phyloP scores from a whole-genome alignment of 2,888 invertebrate genomes.

The Tiliacea citrago region DNA sequence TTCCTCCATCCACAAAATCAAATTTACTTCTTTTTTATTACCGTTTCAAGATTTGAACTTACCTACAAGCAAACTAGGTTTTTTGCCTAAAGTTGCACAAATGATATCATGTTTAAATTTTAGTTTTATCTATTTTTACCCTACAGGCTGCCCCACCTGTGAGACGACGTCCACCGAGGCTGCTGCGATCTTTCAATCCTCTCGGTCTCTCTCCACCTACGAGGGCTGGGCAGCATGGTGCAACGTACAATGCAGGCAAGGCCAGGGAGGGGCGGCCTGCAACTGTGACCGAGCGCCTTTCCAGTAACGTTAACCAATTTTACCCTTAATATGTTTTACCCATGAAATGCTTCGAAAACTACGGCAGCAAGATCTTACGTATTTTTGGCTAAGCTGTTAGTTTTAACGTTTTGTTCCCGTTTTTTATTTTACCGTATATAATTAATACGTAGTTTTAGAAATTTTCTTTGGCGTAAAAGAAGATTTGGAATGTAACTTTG shows the following conservation, averaged over 20 bases:
- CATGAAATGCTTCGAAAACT: constrained; percentile 18
- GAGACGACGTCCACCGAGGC: constrained; percentile 59
- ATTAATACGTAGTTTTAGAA: background rate
- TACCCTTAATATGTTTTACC: constrained; percentile 42
- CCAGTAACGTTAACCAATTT: constrained; percentile 67
- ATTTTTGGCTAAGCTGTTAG: background rate
- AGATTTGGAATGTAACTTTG: background rate
- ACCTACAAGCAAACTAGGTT: background rate
- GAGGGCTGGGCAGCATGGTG: constrained; percentile 93
- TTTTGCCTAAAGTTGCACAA: background rate
- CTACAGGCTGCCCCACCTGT: constrained; percentile 86
- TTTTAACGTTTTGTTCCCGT: constrained; percentile 10
- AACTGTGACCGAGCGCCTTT: constrained; percentile 93
- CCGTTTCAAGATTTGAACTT: too few relatives aligned
- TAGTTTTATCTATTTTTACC: constrained; percentile 22
- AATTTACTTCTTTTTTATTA: too few relatives aligned
- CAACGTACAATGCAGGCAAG: constrained; percentile 91
- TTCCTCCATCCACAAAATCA: too few relatives aligned
- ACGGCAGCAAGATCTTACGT: background rate
- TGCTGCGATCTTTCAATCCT: constrained; percentile 19
- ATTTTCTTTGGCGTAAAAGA: background rate
- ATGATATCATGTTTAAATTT: background rate
- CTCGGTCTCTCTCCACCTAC: constrained; percentile 73
- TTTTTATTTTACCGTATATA: constrained; percentile 13
- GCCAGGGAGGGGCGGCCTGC: constrained; percentile 94